Evolutionary conservation across 2,888 invertebrate species (phyloP), one percentile per base, ranked within the genome.

Genomic region (Pristionchus entomophagus): DNA sequence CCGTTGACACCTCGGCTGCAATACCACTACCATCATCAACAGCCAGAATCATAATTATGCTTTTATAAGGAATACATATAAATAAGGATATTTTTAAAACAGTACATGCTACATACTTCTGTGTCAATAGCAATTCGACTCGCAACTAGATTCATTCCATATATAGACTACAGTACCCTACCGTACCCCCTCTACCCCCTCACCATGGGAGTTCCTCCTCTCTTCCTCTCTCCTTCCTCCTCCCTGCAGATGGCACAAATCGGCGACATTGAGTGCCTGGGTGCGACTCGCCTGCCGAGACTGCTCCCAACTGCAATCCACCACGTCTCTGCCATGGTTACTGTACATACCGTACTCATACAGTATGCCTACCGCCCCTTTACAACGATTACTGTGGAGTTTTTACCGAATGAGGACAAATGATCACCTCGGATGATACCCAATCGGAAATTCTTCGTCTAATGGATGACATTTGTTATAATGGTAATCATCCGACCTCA

Each of bases 131-230:
- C n/a, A n/a, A n/a, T n/a, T n/a, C n/a, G n/a, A n/a, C n/a, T n/a
- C n/a, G n/a, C n/a, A 62, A 17, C 32, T 10, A 29, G 32, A 62
- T 41, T 2, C 77, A 41, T 4, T 49, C 8, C 26, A 17, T 22
- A 19, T 51, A 35, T 62, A 38, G 29, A 53, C 45, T 59, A n/a
- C n/a, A n/a, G n/a, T n/a, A n/a, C n/a, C n/a, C n/a, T n/a, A n/a
- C n/a, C 59, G 12, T 35, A 35, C 56, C 35, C 56, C 32, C 22
- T 35, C 12, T 8, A 12, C 65, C 73, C 49, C 14, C 69, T 84
- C 32, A 80, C 78, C 78, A 51, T 80, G 78, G 19, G 45, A 59
- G 49, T 49, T 59, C 35, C 59, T 86, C 84, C 73, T 62, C 56
- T 69, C 56, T 19, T 69, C 84, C 26, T 69, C 84, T 12, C 51